phyloP scores from a whole-genome alignment of 2,888 invertebrate species.

The Luffia ferchaultella region DNA sequence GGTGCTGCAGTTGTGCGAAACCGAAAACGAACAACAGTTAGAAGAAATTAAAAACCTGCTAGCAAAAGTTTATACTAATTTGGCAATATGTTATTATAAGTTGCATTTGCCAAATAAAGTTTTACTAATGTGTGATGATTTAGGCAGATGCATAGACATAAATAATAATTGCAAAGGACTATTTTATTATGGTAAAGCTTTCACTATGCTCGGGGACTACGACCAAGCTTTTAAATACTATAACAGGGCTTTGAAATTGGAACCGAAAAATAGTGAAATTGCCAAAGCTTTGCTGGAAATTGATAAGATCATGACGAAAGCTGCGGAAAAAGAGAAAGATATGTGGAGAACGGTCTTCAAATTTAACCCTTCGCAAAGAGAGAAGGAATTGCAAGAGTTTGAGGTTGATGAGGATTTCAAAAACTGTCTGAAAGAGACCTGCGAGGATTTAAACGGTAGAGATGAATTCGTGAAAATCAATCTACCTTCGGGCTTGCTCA shows the following conservation, averaged over 20 bases:
- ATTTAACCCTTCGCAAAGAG: conserved; percentile 23
- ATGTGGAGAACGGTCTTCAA: conserved; percentile 43
- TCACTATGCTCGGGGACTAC: conserved; percentile 32
- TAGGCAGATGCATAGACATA: conserved; percentile 34
- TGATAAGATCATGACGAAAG: conserved; percentile 27
- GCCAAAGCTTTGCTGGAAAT: conserved; percentile 32
- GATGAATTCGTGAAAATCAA: conserved; percentile 36
- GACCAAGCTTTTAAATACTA: conserved; percentile 37
- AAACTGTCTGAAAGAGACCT: conserved; percentile 36
- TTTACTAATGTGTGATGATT: conserved; percentile 37
- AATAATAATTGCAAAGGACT: conserved; percentile 43
- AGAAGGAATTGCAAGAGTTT: conserved; percentile 10
- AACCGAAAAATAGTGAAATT: conserved; percentile 49
- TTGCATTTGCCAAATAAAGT: conserved; percentile 39
- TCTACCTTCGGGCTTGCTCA: conserved; percentile 32
- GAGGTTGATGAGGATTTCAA: conserved; percentile 41
- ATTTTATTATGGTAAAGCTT: conserved; percentile 41
- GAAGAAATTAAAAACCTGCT: conserved; percentile 30
- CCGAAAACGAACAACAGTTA: conserved; percentile 25
- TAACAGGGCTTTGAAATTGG: conserved; percentile 44
- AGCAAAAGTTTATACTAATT: conserved; percentile 34
- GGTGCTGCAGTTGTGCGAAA: conserved; percentile 30
- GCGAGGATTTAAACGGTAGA: conserved; percentile 35
- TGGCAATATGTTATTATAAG: conserved; percentile 47
- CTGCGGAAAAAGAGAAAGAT: conserved; percentile 26